Base-by-base conservation (phyloP, 2,888 invertebrate genomes). In the Escarpia spicata region DNA sequence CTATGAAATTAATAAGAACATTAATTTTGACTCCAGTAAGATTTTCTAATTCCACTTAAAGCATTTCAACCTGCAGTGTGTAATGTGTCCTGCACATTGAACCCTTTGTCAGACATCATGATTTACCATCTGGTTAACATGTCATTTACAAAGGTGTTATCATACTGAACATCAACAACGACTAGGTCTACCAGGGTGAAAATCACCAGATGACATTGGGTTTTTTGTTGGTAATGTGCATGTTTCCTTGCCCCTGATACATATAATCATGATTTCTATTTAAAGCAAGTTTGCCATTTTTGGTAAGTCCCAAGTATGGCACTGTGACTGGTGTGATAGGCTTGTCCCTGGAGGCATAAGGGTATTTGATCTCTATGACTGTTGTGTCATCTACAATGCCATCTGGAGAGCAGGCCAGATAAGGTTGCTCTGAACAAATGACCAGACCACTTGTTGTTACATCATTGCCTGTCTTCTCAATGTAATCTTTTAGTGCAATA, bases 211-310 rank as follows among this genome's bases (percentile, higher is more conserved):
- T 37, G 37, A 37, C 37, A 37, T 37, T 37, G 31, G n/a, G n/a
- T n/a, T 10, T 43, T 44, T n/a, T 43, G 45, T 45, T 58, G 15
- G 91, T 91, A 31, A 91, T 91, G 45, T 91, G 45, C 91, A 91
- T 91, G 31, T 44, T 31, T 10, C 91, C 52, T 44, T 91, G 91
- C 43, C 45, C 45, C 26, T 91, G 91, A 43, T 91, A 91, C 91
- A 91, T 91, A 3, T 91, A 91, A 44, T 91, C 91, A 91, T 44
- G 26, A 26, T 91, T 31, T 15, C 31, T 8, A 6, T 91, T 91
- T 19, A 91, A 9, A 19, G 2, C 8, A 44, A 91, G 19, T 9
- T 91, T 91, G 91, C 91, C 91, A 9, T 91, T 44, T 26, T n/a
- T 31, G 3, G 3, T 8, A 91, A 31, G 44, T 43, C 3, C 52